phyloP scores from a whole-genome alignment of 2,113 vertebrate genomes.

The Pseudopodoces humilis region DNA sequence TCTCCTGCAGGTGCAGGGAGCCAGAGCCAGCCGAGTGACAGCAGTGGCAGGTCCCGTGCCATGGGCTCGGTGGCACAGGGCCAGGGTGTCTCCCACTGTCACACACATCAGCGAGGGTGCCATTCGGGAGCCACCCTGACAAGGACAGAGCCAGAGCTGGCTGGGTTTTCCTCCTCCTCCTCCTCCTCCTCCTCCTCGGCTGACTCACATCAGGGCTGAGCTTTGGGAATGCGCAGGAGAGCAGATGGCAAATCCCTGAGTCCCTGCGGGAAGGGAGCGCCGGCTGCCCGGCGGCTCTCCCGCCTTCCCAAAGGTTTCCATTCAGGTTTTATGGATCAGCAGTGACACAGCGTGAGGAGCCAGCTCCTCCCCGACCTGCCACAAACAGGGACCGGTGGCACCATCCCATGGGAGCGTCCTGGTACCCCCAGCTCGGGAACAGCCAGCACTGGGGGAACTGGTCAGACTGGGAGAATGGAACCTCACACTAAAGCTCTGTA shows the following conservation, averaged over 20 bases:
- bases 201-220: background rate
- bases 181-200: background rate
- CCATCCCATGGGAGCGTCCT: accelerated
- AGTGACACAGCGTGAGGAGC: accelerated
- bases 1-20: background rate
- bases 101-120: accelerated
- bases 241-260: background rate
- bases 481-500: background rate
- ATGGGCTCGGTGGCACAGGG: accelerated
- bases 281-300: background rate
- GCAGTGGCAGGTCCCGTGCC: background rate
- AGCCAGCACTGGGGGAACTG: background rate
- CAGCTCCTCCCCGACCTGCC: background rate
- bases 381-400: accelerated
- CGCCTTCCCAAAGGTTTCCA: background rate
- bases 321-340: accelerated
- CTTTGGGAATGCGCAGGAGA: accelerated
- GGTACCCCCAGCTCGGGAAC: accelerated
- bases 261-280: background rate
- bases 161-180: background rate
- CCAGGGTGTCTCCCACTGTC: accelerated
- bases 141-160: background rate
- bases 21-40: background rate
- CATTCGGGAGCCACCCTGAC: accelerated
- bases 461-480: background rate